phyloP scores from a whole-genome alignment of 2,888 invertebrate genomes.

The Rhogogaster chlorosoma region DNA sequence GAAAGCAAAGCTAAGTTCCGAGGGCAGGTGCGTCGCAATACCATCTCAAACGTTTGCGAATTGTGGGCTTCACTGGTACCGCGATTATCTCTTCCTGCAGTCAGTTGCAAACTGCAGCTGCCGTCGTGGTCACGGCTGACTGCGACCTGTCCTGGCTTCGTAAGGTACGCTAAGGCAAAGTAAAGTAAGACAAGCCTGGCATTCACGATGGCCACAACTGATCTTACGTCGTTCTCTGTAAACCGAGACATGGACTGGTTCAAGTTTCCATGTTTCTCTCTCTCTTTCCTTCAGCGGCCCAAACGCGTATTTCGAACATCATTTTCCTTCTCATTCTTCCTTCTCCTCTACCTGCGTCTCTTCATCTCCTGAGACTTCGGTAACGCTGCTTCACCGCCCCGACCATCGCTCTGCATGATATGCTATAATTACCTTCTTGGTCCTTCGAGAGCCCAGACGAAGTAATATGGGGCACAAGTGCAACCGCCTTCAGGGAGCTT shows the following conservation, averaged over 20 bases:
- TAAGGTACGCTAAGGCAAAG: neutral
- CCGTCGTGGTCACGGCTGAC: constrained; percentile 45
- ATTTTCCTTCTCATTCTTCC: neutral
- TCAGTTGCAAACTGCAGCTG: constrained; percentile 31
- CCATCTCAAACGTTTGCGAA: constrained; percentile 37
- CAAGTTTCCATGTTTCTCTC: constrained; percentile 52
- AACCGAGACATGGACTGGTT: constrained; percentile 59
- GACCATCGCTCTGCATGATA: constrained; percentile 23
- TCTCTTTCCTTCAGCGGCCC: constrained; percentile 6
- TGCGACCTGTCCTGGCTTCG: constrained; percentile 11
- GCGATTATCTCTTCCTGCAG: constrained; percentile 30
- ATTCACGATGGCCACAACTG: constrained; percentile 42
- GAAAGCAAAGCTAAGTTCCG: neutral
- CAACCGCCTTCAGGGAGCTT: neutral
- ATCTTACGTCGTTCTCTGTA: constrained; percentile 27
- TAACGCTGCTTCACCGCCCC: neutral
- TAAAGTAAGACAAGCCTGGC: constrained; percentile 36
- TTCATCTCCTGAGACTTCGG: neutral
- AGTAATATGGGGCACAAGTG: neutral
- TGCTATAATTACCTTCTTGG: constrained; percentile 2
- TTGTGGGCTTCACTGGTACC: neutral
- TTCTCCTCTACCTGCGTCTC: neutral
- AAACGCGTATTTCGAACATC: neutral
- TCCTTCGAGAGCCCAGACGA: neutral
- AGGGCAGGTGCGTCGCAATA: constrained; percentile 31